These are phyloP conservation scores for Antitype chi DNA, from an alignment of 2,888 invertebrate species.

Conservation along the genomic window DNA sequence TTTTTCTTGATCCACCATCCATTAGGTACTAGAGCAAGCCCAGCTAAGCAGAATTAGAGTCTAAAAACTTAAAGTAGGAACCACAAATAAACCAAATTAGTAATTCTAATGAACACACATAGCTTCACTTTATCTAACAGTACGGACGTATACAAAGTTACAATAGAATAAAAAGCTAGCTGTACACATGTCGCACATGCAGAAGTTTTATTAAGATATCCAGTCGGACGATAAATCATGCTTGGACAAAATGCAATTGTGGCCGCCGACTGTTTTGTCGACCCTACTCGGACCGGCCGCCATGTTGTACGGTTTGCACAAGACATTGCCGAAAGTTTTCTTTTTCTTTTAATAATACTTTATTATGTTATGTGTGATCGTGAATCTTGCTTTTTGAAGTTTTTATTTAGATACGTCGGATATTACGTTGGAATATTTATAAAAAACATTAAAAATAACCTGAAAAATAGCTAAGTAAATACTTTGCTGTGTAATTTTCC, in stretches of 20 bases:
- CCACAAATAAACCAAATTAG: neutral
- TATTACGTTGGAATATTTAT: too few species aligned
- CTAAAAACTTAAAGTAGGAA: neutral
- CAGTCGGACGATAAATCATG: conserved; percentile 77
- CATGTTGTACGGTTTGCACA: conserved; percentile 40
- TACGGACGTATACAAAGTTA: neutral
- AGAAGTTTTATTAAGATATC: conserved; percentile 80
- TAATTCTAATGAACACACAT: neutral
- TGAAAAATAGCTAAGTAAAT: too few species aligned
- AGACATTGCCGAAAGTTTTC: conserved; percentile 35
- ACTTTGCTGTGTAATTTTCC: too few species aligned
- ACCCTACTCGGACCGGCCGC: conserved; percentile 43
- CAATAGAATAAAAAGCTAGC: conserved; percentile 13
- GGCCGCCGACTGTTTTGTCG: conserved; percentile 71
- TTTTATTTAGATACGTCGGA: too few species aligned
- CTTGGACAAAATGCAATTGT: conserved; percentile 75
- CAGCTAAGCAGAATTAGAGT: neutral
- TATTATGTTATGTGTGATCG: neutral
- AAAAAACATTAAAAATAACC: too few species aligned
- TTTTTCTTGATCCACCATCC: neutral
- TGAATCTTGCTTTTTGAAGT: too few species aligned
- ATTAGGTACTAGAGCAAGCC: neutral
- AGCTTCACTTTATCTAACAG: neutral
- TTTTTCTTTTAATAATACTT: neutral
- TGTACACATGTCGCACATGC: conserved; percentile 43